phyloP scores from a whole-genome alignment of 2,888 invertebrate species.

The Rhyacophila evoluta region DNA sequence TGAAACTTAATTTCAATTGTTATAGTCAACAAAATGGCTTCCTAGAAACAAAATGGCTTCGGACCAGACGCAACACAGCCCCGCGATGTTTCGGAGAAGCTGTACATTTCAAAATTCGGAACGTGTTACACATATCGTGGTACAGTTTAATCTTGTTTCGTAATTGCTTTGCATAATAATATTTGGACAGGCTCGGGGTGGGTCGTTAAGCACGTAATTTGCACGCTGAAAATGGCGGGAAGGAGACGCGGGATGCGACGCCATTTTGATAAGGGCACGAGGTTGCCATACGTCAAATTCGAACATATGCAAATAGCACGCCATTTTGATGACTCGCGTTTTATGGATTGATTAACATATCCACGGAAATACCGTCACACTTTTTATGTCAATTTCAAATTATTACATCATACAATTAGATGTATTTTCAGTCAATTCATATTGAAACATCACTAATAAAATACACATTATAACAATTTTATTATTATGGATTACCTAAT shows the following conservation, averaged over 20 bases:
- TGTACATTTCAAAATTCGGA: background rate
- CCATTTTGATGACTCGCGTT: background rate
- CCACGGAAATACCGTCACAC: too few species aligned
- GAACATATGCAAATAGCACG: background rate
- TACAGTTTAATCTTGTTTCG: background rate
- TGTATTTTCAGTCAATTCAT: too few species aligned
- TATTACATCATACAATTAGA: too few species aligned
- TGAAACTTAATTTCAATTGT: too few species aligned
- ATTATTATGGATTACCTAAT: too few species aligned
- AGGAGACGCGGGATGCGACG: background rate
- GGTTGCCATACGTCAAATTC: background rate
- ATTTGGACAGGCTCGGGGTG: background rate
- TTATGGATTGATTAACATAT: too few species aligned
- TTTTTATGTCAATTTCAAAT: too few species aligned
- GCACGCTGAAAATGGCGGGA: background rate
- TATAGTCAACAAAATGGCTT: background rate
- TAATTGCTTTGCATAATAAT: constrained; percentile 9
- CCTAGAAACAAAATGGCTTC: background rate
- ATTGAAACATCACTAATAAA: too few species aligned
- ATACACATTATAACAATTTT: too few species aligned
- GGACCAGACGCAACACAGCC: background rate
- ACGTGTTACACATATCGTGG: background rate
- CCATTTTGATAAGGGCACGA: constrained; percentile 11
- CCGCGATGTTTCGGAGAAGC: background rate
- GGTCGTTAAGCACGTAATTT: constrained; percentile 22